Conservation (phyloP, 1,140 invertebrate species). For the Steinernema feltiae region DNA sequence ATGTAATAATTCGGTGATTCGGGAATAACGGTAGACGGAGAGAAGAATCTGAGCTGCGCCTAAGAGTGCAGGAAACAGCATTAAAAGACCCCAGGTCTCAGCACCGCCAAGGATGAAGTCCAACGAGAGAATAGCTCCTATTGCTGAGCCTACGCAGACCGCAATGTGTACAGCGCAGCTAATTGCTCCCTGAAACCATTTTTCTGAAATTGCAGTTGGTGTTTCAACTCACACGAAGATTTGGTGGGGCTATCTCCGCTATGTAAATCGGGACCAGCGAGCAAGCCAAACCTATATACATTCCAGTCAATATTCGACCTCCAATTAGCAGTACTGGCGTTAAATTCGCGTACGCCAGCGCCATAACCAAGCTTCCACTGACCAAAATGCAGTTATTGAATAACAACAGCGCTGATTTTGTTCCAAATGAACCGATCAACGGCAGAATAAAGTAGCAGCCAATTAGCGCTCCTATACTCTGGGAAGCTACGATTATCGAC, state of each 20-base stretch:
- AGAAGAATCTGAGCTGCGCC: neutral
- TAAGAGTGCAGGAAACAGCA: neutral
- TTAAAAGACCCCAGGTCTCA: neutral
- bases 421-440: neutral
- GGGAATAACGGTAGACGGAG: neutral
- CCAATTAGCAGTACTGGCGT: neutral
- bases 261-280: neutral
- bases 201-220: neutral
- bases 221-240: neutral
- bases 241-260: neutral
- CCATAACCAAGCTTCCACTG: neutral
- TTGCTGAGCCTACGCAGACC: neutral
- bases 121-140: neutral
- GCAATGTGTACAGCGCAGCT: neutral
- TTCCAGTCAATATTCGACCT: neutral
- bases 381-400: neutral
- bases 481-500: neutral
- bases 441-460: neutral
- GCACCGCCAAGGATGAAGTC: neutral
- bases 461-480: neutral
- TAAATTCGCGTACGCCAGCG: neutral
- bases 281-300: neutral
- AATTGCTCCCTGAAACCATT: neutral
- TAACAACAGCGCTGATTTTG: neutral
- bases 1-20: conserved; percentile 2